These are phyloP conservation scores for Anableps anableps DNA, from an alignment of 2,797 vertebrate species.

Conservation along the genomic window DNA sequence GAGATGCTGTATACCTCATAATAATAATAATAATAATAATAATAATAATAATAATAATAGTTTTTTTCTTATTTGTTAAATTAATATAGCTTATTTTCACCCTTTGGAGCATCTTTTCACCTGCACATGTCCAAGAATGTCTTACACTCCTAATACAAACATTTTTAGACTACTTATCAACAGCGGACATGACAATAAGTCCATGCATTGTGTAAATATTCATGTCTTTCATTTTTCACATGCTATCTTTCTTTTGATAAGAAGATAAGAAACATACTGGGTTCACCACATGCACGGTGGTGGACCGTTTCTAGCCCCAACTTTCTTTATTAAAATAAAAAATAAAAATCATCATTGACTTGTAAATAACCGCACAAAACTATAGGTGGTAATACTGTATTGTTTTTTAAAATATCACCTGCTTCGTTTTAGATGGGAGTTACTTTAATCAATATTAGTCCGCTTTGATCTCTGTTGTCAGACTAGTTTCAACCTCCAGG, in stretches of 20 bases:
- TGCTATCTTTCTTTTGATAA: background rate
- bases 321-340: too few relatives aligned
- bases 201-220: too few relatives aligned
- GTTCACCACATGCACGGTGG: too few relatives aligned
- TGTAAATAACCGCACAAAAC: background rate
- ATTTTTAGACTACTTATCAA: too few relatives aligned
- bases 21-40: background rate
- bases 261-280: too few relatives aligned
- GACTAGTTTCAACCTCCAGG: background rate
- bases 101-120: background rate
- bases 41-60: background rate
- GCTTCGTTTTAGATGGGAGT: background rate
- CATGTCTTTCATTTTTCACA: background rate
- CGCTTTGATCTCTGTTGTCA: too few relatives aligned
- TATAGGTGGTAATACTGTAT: too few relatives aligned
- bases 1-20: too few relatives aligned
- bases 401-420: background rate
- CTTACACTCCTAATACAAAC: background rate
- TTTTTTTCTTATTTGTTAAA: background rate
- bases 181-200: too few relatives aligned
- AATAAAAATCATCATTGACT: too few relatives aligned
- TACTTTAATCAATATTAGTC: background rate
- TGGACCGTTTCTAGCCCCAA: too few relatives aligned
- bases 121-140: background rate
- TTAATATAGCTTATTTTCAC: background rate